Percentiles rank a stretch among this genome's conserved stretches.
Evolutionary conservation across 2,888 invertebrate genomes (phyloP).

Genomic region (Cantharis flavilabris): DNA sequence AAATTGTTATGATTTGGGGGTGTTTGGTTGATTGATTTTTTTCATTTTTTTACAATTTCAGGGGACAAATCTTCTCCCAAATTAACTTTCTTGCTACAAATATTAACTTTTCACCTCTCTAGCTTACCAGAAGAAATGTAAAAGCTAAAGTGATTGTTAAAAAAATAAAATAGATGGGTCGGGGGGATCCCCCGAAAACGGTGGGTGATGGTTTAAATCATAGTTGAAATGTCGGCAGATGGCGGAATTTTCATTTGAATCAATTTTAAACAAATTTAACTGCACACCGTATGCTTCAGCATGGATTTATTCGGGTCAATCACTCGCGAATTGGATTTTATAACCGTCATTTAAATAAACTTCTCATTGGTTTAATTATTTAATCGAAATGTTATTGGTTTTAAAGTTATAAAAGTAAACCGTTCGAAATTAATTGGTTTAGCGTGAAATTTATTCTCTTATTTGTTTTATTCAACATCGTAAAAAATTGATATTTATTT

Average conservation of each 20-base stretch:
- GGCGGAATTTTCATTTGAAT: neutral
- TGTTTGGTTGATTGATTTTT: too few species aligned
- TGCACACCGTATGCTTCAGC: neutral
- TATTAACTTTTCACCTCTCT: too few species aligned
- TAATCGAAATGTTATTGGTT: neutral
- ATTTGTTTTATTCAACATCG: neutral
- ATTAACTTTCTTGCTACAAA: too few species aligned
- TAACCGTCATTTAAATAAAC: neutral
- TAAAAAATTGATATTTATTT: neutral
- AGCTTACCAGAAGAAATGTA: too few species aligned
- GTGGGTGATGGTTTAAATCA: neutral
- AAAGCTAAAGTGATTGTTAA: too few species aligned
- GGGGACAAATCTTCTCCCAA: too few species aligned
- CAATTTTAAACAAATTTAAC: neutral
- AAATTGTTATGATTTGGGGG: too few species aligned
- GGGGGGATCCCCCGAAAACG: too few species aligned
- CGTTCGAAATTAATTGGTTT: neutral
- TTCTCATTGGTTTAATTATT: neutral
- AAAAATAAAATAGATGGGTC: too few species aligned
- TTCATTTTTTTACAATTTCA: too few species aligned
- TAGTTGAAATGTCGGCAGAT: neutral
- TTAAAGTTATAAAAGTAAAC: neutral
- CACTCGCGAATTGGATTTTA: neutral
- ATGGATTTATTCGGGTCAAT: neutral
- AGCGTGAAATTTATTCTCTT: neutral